These are phyloP conservation scores for Chaetodon auriga DNA, from an alignment of 2,113 vertebrate species.

Conservation along the genomic window DNA sequence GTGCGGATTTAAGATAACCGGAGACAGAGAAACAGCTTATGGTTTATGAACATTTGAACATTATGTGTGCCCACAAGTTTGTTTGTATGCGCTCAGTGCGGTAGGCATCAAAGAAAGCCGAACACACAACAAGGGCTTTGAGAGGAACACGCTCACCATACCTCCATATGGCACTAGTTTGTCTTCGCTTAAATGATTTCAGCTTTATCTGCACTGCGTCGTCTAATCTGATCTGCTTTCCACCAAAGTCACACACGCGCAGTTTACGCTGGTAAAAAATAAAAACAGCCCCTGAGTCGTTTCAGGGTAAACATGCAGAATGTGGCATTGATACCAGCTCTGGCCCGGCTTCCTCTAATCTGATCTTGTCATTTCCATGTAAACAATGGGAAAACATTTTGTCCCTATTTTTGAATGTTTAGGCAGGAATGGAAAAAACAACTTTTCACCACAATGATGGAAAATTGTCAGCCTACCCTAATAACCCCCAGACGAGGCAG, in stretches of 20 bases:
- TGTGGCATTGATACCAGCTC: slow-evolving; percentile 21
- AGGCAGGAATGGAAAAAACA: background rate
- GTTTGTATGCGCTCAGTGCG: slow-evolving; percentile 41
- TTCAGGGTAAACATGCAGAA: slow-evolving; percentile 56
- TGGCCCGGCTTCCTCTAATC: slow-evolving; percentile 32
- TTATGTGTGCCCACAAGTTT: slow-evolving; percentile 30
- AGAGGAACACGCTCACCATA: slow-evolving; percentile 45
- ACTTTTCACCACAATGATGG: slow-evolving; percentile 13
- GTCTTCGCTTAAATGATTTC: slow-evolving; percentile 51
- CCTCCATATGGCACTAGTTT: slow-evolving; percentile 62
- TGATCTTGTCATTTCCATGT: slow-evolving; percentile 51
- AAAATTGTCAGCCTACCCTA: slow-evolving; percentile 30
- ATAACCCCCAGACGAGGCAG: slow-evolving; percentile 48
- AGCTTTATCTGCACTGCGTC: slow-evolving; percentile 57
- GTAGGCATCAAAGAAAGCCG: slow-evolving; percentile 44
- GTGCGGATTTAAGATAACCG: slow-evolving; percentile 31
- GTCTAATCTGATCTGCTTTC: slow-evolving; percentile 61
- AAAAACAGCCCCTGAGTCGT: slow-evolving; percentile 31
- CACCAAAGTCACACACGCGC: slow-evolving; percentile 53
- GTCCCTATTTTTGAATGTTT: slow-evolving; percentile 23
- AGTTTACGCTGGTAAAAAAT: slow-evolving; percentile 35
- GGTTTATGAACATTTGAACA: slow-evolving; percentile 5
- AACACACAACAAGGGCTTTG: slow-evolving; percentile 43
- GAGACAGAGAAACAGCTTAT: slow-evolving; percentile 21
- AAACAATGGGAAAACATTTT: slow-evolving; percentile 50